A percentile compares a stretch with the other conserved stretches of the same genome.
Evolutionary conservation across 1,140 invertebrate genomes (phyloP).

Genomic region (Drosophila ambigua): DNA sequence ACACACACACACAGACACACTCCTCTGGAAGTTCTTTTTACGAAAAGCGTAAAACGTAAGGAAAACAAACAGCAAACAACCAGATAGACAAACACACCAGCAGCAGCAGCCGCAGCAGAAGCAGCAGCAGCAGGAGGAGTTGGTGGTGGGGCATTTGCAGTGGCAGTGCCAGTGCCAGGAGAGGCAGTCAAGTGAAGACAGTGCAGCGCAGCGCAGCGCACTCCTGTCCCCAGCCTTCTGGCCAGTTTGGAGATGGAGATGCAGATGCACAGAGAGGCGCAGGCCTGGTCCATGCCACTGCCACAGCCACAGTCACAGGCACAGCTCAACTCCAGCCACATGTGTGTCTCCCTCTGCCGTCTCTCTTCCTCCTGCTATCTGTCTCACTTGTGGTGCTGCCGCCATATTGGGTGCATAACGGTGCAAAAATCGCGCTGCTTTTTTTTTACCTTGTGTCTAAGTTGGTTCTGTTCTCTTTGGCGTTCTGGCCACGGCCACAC

Average conservation of each 20-base stretch:
- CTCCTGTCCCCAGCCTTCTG: conserved; percentile 33
- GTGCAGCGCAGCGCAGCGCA: conserved; percentile 14
- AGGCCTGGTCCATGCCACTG: neutral
- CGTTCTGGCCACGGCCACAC: neutral
- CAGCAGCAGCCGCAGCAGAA: neutral
- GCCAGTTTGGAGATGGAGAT: conserved; percentile 71
- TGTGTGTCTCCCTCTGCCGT: conserved; percentile 41
- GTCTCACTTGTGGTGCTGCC: conserved; percentile 36
- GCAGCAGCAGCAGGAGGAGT: conserved; percentile 43
- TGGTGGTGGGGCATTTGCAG: neutral
- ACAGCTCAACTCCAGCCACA: conserved; percentile 48
- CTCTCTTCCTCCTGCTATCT: conserved; percentile 9
- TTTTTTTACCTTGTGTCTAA: conserved; percentile 48
- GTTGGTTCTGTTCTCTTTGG: conserved; percentile 29
- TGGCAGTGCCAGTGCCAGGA: conserved; percentile 13
- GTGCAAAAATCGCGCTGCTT: conserved; percentile 80
- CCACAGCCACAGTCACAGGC: conserved; percentile 33
- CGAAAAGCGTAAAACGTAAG: conserved; percentile 41
- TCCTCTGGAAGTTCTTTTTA: neutral
- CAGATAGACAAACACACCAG: conserved; percentile 56
- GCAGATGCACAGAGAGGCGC: conserved; percentile 40
- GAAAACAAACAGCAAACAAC: conserved; percentile 70
- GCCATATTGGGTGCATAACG: conserved; percentile 82
- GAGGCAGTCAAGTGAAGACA: conserved; percentile 78
- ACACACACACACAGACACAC: conserved; percentile 57